Evolutionary conservation across 1,140 invertebrate genomes (phyloP), one percentile per base, ranked within the genome.

Genomic region (Panulirus ornatus): DNA sequence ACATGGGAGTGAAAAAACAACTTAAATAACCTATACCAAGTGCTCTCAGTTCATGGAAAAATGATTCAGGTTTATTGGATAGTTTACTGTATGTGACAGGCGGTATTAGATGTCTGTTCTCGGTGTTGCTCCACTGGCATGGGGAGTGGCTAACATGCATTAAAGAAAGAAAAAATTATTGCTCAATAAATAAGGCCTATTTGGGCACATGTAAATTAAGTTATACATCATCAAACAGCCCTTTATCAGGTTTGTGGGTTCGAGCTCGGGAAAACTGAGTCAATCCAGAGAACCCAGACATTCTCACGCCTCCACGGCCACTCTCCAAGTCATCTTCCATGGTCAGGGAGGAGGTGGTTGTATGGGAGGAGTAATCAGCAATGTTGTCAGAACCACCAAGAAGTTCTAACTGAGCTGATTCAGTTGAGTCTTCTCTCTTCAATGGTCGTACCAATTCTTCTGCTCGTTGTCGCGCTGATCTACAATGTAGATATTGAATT

Each of bases 381-480:
- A 71, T 70, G 16, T 30, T 88, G 38, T 82, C 78, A 30, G 73
- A 81, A n/a, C 87, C 84, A 27, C 81, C 85, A 6, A 81, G 75
- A 54, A 86, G 88, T 34, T 89, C 87, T 34, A 82, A 44, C 38
- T 85, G 83, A 19, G 91, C 87, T 34, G 91, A 81, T 47, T 86
- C 86, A 5, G 92, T 70, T 1, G 81, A 85, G 16, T 90, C 85
- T 6, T 88, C 89, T 11, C 92, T 78, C 34, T 79, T 85, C n/a
- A 86, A 40, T n/a, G 90, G 92, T n/a, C 76, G 82, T 30, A 92
- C 86, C 22, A 92, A 38, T 30, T 95, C 95, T 6, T 94, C 94
- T 27, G 92, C 92, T 92, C 94, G 95, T 86, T 95, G 94, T 79
- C 95, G 94, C 42, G 94, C 94, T 42, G 94, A 94, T 84, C 95